Evolutionary conservation across 1,140 invertebrate genomes (phyloP).

Genomic region (Psix sp.): DNA sequence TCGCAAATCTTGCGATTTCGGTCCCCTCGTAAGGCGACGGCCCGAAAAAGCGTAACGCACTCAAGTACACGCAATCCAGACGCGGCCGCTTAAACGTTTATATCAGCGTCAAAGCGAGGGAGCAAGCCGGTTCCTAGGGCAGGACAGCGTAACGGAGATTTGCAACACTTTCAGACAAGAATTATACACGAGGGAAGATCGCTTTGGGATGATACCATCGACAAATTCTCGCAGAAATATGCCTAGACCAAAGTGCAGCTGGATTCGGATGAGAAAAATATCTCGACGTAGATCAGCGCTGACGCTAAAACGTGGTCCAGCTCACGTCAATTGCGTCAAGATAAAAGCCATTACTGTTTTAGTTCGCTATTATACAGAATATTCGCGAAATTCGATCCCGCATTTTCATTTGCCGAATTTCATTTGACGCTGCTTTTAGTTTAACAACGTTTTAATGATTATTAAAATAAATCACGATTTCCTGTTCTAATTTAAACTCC

Average conservation of each 20-base stretch:
- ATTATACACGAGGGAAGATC: slow-evolving; percentile 75
- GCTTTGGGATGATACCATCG: slow-evolving; percentile 69
- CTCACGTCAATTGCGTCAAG: too few species aligned
- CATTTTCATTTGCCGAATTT: too few species aligned
- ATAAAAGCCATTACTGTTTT: too few species aligned
- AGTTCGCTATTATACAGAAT: too few species aligned
- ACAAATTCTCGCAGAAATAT: slow-evolving; percentile 77
- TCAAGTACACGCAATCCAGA: slow-evolving; percentile 44
- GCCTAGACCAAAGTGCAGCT: slow-evolving; percentile 51
- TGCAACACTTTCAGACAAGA: slow-evolving; percentile 67
- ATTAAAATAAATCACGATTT: too few species aligned
- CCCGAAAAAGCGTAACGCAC: slow-evolving; percentile 15
- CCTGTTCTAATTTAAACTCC: too few species aligned
- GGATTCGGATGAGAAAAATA: slow-evolving; percentile 75
- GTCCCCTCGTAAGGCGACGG: slow-evolving; percentile 34
- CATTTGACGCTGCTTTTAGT: too few species aligned
- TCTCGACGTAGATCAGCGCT: slow-evolving; percentile 73
- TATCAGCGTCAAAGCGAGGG: slow-evolving; percentile 58
- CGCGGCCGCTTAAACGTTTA: slow-evolving; percentile 67
- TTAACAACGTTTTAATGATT: too few species aligned
- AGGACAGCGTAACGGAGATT: slow-evolving; percentile 62
- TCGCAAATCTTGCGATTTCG: slow-evolving; percentile 62
- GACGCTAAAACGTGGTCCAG: slow-evolving; percentile 64
- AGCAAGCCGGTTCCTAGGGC: slow-evolving; percentile 24
- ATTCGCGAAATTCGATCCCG: too few species aligned